Evolutionary conservation across 2,113 vertebrate species (phyloP), one percentile per base, ranked within the genome.

Genomic region (Turnix velox): DNA sequence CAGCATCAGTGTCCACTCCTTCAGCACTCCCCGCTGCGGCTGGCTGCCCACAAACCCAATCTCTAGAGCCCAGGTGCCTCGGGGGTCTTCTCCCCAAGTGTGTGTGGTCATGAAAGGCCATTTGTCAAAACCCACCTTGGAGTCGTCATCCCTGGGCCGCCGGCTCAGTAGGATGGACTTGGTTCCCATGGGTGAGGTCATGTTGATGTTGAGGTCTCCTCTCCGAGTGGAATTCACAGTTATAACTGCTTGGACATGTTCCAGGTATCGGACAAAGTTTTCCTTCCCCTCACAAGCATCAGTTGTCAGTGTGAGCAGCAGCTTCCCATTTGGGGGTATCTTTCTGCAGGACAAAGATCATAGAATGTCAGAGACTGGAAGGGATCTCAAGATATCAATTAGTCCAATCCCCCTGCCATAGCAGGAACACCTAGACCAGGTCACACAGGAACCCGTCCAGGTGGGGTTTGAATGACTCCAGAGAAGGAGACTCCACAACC

Each of bases 21-120:
- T 99, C 75, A 99, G 98, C 96, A 98, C 94, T 4, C 99, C 99
- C 18, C 94, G 98, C 96, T 99, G 99, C 3, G 98, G 98, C n/a
- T 97, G 67, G 2, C 98, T 97, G 25, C 98, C 98, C 0, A 98
- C 97, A 96, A 99, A 99, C 51, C 99, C 98, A 62, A 99, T 97
- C 96, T 99, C 99, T 72, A 99, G 97, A 63, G 98, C 97, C 99
- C 99, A 99, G 93, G 98, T 98, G 78, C 99, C 99, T 49, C 99
- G 97, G 35, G 99, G 99, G 55, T 99, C 99, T 96, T 99, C 99
- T 33, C 99, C 99, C 99, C 99, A 99, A 12, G 99, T 99, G 96
- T 99, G 99, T 40, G 98, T 99, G 79, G 99, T 99, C 99, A 99
- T 99, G 97, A 99, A 99, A 95, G 99, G 99, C 99, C 99, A 99